Percentiles rank a stretch among this genome's conserved stretches.
Conservation (phyloP, 2,113 vertebrate species). For the Rhinoptilus africanus region DNA sequence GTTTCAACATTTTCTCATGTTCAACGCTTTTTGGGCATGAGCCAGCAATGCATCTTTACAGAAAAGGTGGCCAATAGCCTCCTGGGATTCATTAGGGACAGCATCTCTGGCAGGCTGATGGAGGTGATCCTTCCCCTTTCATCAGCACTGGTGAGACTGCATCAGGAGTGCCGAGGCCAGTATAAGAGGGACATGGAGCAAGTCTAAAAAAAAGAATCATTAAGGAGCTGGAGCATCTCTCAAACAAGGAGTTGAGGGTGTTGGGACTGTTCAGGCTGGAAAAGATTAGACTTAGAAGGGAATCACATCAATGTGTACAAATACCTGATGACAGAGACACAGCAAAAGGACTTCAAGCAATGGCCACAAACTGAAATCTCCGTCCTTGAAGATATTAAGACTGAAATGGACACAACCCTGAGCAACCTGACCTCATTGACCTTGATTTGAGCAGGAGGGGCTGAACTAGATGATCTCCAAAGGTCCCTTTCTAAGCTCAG, state of each 20-base stretch:
- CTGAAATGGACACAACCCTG: not conserved
- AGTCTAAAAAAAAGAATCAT: not conserved
- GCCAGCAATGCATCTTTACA: not conserved
- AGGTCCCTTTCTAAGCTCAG: not conserved
- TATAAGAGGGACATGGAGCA: fast-evolving
- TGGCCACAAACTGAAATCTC: not conserved
- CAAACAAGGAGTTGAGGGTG: not conserved
- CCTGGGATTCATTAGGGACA: not conserved
- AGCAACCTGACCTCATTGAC: not conserved
- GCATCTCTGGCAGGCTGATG: not conserved
- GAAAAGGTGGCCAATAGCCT: not conserved
- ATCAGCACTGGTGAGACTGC: not conserved
- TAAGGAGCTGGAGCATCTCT: not conserved
- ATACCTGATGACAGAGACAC: not conserved
- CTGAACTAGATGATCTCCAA: not conserved
- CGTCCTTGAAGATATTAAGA: not conserved
- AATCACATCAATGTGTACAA: not conserved
- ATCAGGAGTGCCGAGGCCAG: not conserved
- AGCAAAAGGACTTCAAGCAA: not conserved
- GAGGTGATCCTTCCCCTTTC: not conserved
- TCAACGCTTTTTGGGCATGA: not conserved
- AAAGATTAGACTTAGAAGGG: not conserved
- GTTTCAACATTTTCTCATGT: not conserved
- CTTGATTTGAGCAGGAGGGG: not conserved
- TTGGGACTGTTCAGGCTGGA: not conserved